These are phyloP conservation scores for Brachionus asplanchnoidis DNA, from an alignment of 1,140 invertebrate genomes.

Conservation along the genomic window DNA sequence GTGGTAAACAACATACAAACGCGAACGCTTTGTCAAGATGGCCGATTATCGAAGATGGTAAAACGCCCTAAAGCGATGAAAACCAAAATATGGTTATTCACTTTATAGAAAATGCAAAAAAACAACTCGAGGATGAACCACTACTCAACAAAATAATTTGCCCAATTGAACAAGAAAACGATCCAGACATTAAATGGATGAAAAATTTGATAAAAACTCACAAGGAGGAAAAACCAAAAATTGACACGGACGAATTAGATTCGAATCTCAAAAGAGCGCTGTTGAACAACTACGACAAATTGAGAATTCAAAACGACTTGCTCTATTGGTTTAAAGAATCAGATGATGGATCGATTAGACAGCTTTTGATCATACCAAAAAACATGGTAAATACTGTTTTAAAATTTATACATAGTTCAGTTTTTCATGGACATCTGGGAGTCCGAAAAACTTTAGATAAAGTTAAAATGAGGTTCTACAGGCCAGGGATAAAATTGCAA, in stretches of 20 bases:
- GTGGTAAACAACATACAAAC: neutral
- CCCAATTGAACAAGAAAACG: neutral
- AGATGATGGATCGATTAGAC: too few species aligned
- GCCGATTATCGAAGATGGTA: neutral
- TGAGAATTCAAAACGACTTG: too few species aligned
- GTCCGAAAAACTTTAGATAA: neutral
- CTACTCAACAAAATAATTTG: neutral
- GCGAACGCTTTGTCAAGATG: constrained; percentile 43
- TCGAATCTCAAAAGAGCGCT: too few species aligned
- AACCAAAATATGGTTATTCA: neutral
- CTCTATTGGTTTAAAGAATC: too few species aligned
- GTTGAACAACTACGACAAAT: too few species aligned
- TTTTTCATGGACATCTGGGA: neutral
- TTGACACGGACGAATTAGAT: too few species aligned
- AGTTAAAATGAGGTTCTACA: neutral
- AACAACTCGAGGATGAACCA: neutral
- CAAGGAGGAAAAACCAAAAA: neutral
- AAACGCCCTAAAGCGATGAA: neutral
- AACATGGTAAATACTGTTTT: too few species aligned
- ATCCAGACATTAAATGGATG: neutral
- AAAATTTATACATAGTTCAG: neutral
- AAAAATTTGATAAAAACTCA: neutral
- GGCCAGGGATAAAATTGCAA: neutral
- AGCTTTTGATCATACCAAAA: too few species aligned
- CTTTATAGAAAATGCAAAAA: neutral